Base-by-base conservation (phyloP, 2,113 vertebrate genomes). In the Sprattus sprattus region DNA sequence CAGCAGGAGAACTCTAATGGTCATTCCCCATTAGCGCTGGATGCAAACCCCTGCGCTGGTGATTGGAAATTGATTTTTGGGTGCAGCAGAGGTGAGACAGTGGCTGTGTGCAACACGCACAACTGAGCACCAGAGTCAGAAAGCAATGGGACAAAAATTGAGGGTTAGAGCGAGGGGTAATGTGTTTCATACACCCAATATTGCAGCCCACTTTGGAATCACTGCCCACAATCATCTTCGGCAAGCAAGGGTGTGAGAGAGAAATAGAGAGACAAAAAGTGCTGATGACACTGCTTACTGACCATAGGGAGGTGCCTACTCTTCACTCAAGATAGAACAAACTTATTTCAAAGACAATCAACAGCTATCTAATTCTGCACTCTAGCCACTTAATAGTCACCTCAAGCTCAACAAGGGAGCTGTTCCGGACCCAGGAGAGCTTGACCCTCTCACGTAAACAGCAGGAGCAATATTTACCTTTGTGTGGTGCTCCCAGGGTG, bases 401-500 rank as follows among this genome's bases (percentile, higher is more conserved):
- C 54, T 22, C 18, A 60, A 60, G 54, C 54, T 4, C 18, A 60
- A 22, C 4, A 18, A 20, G 54, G 22, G 54, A 6, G 18, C 39
- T 39, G 2, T 39, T 39, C 39, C 39, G 39, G 39, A 39, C 39
- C 4, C 54, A 60, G 18, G 52, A 16, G 4, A 16, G 39, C 39
- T 39, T 39, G 1, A 39, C 39, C 39, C 39, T 39, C 39, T 1
- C 60, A 64, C 22, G 60, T 64, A n/a, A 5, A 9, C 6, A 13
- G 64, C 64, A 71, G 2, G 25, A 10, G 64, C 8, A 8, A 32
- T 71, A 4, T 11, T 71, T 93, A 96, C 96, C 96, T 94, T 94
- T 95, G 90, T 99, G 98, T 25, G 98, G 98, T 0, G 97, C 96
- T 87, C 98, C 98, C 22, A 99, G 89, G 0, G 98, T 99, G 91